Percentiles rank a stretch among this genome's conserved stretches.
Conservation (phyloP, 2,797 vertebrate genomes). For the Octomys mimax region DNA sequence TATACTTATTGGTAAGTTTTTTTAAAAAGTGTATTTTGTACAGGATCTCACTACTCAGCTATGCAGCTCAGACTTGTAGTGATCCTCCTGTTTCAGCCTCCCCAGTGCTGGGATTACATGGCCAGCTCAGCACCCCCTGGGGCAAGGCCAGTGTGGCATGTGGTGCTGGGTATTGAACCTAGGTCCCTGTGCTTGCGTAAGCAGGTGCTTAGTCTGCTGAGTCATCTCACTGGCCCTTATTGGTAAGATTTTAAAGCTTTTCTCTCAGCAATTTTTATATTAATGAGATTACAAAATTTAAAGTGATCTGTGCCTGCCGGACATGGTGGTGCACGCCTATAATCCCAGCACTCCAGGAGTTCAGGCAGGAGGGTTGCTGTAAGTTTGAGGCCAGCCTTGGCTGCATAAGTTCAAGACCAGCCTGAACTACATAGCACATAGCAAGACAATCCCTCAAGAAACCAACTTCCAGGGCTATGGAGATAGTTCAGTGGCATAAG, state of each 20-base stretch:
- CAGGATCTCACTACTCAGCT: too few species aligned
- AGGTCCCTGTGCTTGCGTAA: too few species aligned
- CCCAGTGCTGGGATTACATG: too few species aligned
- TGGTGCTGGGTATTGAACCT: too few species aligned
- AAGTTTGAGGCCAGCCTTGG: neutral
- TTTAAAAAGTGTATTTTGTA: too few species aligned
- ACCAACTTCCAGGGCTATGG: neutral
- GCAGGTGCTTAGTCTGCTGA: too few species aligned
- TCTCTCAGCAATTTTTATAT: neutral
- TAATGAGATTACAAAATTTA: neutral
- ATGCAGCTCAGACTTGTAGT: too few species aligned
- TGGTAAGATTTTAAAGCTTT: constrained; percentile 88
- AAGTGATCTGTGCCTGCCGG: neutral
- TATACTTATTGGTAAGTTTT: constrained; percentile 93
- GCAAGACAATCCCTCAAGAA: neutral
- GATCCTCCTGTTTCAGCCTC: too few species aligned
- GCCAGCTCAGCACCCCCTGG: too few species aligned
- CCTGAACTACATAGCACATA: neutral
- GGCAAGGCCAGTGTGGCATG: too few species aligned
- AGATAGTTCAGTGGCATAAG: too few species aligned
- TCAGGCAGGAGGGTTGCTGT: neutral
- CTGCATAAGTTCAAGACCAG: neutral
- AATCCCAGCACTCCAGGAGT: neutral
- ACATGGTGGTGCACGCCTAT: neutral
- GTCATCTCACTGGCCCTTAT: constrained; percentile 85